Evolutionary conservation across 2,113 vertebrate genomes (phyloP).

Genomic region (Ceyx cyanopectus): DNA sequence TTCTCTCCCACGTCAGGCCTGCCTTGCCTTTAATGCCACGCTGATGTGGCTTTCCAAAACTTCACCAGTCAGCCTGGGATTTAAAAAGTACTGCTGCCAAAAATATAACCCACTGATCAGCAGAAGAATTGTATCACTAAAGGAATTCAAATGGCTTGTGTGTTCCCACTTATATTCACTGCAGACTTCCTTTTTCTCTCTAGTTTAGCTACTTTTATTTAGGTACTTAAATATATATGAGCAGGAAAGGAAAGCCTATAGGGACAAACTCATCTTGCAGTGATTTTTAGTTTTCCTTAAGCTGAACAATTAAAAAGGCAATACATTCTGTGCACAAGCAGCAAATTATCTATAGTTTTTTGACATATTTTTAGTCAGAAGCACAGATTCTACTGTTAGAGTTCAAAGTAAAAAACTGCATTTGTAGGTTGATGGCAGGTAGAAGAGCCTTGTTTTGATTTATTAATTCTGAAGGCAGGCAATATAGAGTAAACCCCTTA

Average conservation of each 20-base stretch:
- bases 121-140: not conserved
- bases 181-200: not conserved
- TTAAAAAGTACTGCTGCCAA: not conserved
- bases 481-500: not conserved
- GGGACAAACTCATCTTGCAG: not conserved
- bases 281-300: not conserved
- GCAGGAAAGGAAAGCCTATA: not conserved
- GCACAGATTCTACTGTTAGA: not conserved
- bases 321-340: not conserved
- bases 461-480: constrained; percentile 9
- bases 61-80: not conserved
- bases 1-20: not conserved
- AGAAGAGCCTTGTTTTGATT: not conserved
- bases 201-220: not conserved
- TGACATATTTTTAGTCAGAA: not conserved
- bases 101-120: not conserved
- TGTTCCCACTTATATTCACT: not conserved
- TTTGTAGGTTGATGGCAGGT: constrained; percentile 16
- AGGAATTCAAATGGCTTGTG: not conserved
- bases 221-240: not conserved
- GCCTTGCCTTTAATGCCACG: not conserved
- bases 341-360: not conserved
- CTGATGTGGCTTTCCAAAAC: not conserved
- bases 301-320: not conserved
- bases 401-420: not conserved